phyloP scores from a whole-genome alignment of 2,888 invertebrate genomes.

The Rhogogaster chlorosoma region DNA sequence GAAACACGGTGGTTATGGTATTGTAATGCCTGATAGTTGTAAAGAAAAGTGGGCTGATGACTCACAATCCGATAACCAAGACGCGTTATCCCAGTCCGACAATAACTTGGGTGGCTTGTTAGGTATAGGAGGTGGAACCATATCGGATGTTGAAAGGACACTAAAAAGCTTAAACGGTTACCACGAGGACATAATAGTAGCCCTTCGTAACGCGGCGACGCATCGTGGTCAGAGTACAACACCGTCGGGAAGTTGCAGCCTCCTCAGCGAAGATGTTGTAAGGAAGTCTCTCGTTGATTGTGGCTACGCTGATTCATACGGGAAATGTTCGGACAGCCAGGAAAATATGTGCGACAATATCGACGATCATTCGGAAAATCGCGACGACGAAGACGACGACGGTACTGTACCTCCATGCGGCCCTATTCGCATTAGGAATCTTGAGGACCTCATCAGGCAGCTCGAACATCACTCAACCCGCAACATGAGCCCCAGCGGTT shows the following conservation, averaged over 20 bases:
- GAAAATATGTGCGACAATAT: conserved; percentile 88
- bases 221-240: conserved; percentile 84
- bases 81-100: conserved; percentile 77
- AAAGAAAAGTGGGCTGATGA: conserved; percentile 88
- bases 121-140: conserved; percentile 80
- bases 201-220: conserved; percentile 90
- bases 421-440: conserved; percentile 93
- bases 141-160: conserved; percentile 91
- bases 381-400: conserved; percentile 85
- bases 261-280: conserved; percentile 85
- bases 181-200: conserved; percentile 94
- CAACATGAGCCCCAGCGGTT: conserved; percentile 94
- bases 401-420: conserved; percentile 89
- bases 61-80: conserved; percentile 86
- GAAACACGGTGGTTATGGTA: conserved; percentile 89
- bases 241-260: conserved; percentile 83
- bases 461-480: conserved; percentile 92
- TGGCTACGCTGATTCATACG: conserved; percentile 80
- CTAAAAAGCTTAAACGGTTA: conserved; percentile 95
- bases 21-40: conserved; percentile 83
- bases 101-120: conserved; percentile 55
- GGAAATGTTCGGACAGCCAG: conserved; percentile 83
- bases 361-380: conserved; percentile 74
- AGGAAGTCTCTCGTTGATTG: conserved; percentile 85
- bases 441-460: conserved; percentile 94